A percentile compares a stretch with the other conserved stretches of the same genome.
Conservation (phyloP, 1,140 invertebrate genomes). For the Rhagoletis zephyria region DNA sequence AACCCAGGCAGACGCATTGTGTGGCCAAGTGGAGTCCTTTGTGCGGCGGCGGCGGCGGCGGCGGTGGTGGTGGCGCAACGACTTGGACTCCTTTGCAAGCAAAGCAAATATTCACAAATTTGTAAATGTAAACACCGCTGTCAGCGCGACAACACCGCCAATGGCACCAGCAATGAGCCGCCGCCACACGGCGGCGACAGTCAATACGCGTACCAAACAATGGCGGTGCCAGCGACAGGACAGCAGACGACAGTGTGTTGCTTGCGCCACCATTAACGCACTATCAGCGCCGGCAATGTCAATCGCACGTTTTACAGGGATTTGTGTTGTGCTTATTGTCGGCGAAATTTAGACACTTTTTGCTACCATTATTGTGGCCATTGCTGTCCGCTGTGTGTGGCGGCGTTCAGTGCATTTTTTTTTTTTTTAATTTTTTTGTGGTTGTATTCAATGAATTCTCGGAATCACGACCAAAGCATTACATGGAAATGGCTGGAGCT, state of each 20-base stretch:
- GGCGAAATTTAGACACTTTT: slow-evolving; percentile 29
- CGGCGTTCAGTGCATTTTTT: slow-evolving; percentile 5
- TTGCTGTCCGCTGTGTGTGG: background rate
- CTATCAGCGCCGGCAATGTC: slow-evolving; percentile 48
- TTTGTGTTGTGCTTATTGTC: background rate
- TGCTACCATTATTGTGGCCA: slow-evolving; percentile 10
- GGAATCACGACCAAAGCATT: background rate
- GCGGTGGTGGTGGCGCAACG: background rate
- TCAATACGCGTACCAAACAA: slow-evolving; percentile 29
- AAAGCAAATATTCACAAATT: slow-evolving; percentile 20
- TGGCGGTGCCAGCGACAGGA: background rate
- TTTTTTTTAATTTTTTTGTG: background rate
- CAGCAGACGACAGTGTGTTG: background rate
- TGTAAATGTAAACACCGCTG: slow-evolving; percentile 28
- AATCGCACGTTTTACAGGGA: slow-evolving; percentile 36
- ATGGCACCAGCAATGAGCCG: too few relatives aligned
- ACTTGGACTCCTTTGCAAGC: background rate
- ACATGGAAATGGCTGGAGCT: background rate
- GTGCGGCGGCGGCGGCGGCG: background rate
- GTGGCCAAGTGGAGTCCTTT: slow-evolving; percentile 18
- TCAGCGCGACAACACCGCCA: slow-evolving; percentile 38
- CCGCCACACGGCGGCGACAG: slow-evolving; percentile 13
- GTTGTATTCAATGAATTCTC: background rate
- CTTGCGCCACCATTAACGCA: slow-evolving; percentile 51
- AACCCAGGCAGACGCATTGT: background rate